phyloP scores from a whole-genome alignment of 2,113 vertebrate species.

The Perca schrenkii region DNA sequence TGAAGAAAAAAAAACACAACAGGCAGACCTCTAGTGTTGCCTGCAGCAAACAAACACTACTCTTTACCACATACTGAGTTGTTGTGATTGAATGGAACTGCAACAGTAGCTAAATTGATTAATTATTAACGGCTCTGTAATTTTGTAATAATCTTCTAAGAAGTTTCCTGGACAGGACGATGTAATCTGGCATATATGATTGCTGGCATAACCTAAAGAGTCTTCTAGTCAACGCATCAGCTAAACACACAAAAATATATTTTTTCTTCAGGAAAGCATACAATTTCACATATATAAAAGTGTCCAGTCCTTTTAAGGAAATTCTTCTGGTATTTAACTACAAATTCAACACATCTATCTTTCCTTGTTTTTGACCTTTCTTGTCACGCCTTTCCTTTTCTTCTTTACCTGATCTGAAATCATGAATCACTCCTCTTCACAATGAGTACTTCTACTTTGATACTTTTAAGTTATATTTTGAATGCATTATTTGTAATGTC shows the following conservation, averaged over 20 bases:
- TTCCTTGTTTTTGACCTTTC: neutral
- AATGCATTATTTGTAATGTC: neutral
- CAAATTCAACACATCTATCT: neutral
- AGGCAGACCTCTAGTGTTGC: neutral
- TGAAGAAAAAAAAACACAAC: slow-evolving; percentile 18
- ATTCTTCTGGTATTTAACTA: neutral
- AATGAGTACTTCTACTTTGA: neutral
- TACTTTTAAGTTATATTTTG: neutral
- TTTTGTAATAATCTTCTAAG: neutral
- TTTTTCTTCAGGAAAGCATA: too few relatives aligned
- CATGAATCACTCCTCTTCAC: too few relatives aligned
- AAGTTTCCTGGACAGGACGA: neutral
- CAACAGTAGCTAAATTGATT: neutral
- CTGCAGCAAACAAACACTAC: slow-evolving; percentile 11
- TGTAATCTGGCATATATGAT: neutral
- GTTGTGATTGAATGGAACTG: slow-evolving; percentile 17
- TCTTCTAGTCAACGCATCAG: neutral
- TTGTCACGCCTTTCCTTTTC: neutral
- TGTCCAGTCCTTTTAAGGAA: neutral
- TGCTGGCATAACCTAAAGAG: neutral
- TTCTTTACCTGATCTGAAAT: neutral
- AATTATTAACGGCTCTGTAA: neutral
- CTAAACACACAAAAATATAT: neutral
- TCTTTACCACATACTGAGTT: slow-evolving; percentile 4
- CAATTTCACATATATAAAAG: too few relatives aligned